phyloP scores from a whole-genome alignment of 2,113 vertebrate species.

The Seriola aureovittata region DNA sequence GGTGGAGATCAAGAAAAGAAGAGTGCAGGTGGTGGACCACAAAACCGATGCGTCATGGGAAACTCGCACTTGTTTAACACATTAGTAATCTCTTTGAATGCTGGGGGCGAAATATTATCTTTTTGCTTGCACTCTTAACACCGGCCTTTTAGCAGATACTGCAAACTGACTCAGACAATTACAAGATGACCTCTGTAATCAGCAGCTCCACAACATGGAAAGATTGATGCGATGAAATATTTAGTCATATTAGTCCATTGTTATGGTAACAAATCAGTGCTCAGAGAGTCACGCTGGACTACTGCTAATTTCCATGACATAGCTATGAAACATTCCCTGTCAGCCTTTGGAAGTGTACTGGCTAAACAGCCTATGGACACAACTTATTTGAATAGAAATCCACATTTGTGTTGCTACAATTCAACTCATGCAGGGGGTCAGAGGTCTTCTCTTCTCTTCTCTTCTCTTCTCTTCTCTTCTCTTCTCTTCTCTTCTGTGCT shows the following conservation, averaged over 20 bases:
- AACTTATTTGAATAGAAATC: slow-evolving; percentile 40
- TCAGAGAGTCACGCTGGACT: slow-evolving; percentile 18
- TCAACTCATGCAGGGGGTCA: slow-evolving; percentile 17
- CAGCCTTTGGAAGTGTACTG: slow-evolving; percentile 10
- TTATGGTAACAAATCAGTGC: slow-evolving; percentile 45
- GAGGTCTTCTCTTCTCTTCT: background rate
- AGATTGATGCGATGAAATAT: slow-evolving; percentile 27
- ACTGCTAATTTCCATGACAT: slow-evolving; percentile 54
- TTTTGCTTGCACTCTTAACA: background rate
- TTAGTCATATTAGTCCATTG: slow-evolving; percentile 39
- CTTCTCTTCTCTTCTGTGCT: background rate
- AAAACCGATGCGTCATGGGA: slow-evolving; percentile 9
- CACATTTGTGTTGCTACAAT: slow-evolving; percentile 26
- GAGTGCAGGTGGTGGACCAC: background rate
- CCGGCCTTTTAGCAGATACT: background rate
- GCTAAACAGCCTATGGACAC: slow-evolving; percentile 9
- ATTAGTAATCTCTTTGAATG: slow-evolving; percentile 1
- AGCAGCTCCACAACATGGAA: slow-evolving; percentile 8
- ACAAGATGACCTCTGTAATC: slow-evolving; percentile 20
- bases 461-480: background rate
- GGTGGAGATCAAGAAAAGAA: slow-evolving; percentile 1
- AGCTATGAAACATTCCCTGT: slow-evolving; percentile 29
- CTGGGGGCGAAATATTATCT: background rate
- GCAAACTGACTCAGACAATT: background rate
- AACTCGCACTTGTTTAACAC: background rate